phyloP scores from a whole-genome alignment of 2,797 vertebrate species.

The Diglossa cyanea region DNA sequence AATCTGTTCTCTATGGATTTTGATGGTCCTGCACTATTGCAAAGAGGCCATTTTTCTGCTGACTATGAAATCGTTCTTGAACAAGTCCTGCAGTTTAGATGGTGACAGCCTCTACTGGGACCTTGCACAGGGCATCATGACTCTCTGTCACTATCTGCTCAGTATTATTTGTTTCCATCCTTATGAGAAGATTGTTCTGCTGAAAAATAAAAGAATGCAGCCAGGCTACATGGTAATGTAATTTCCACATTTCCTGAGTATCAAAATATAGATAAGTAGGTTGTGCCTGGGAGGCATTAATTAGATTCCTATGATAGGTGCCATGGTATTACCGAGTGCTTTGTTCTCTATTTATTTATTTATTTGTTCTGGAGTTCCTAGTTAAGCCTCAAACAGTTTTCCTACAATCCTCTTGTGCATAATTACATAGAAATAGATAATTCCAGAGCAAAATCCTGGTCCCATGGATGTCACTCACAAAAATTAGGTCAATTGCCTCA shows the following conservation, averaged over 20 bases:
- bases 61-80: not conserved
- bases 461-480: not conserved
- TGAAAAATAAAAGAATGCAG: not conserved
- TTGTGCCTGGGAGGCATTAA: not conserved
- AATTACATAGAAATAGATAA: slow-evolving; percentile 18
- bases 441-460: slow-evolving; percentile 1
- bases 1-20: not conserved
- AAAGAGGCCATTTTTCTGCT: not conserved
- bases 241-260: not conserved
- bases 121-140: fast-evolving
- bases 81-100: not conserved
- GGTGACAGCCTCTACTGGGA: not conserved
- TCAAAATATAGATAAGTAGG: not conserved
- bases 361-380: not conserved
- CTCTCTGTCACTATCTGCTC: not conserved
- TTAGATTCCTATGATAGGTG: not conserved
- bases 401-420: not conserved
- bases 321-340: not conserved
- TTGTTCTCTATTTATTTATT: slow-evolving; percentile 29
- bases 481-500: slow-evolving; percentile 28
- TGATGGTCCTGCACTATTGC: not conserved
- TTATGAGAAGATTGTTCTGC: not conserved
- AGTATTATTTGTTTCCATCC: not conserved
- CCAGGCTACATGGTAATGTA: not conserved
- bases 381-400: not conserved